These are phyloP conservation scores for Tetraodon nigroviridis DNA, from an alignment of 2,113 vertebrate species.

Conservation along the genomic window DNA sequence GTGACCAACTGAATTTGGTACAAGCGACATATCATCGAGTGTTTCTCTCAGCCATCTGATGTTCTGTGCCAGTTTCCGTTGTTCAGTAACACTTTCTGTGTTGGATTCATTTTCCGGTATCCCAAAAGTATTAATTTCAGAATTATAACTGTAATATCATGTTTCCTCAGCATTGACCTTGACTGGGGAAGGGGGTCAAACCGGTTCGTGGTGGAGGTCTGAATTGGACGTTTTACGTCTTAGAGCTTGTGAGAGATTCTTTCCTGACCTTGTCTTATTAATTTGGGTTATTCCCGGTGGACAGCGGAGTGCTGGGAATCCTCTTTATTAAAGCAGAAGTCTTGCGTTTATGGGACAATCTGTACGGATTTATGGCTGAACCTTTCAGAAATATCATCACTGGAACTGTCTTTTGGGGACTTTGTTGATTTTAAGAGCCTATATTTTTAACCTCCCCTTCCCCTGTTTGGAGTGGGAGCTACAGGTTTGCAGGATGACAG, in stretches of 20 bases:
- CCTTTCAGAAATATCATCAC: slow-evolving; percentile 16
- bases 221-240: slow-evolving; percentile 30
- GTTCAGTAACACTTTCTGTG: background rate
- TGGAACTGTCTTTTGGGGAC: slow-evolving; percentile 17
- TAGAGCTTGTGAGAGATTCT: slow-evolving; percentile 28
- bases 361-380: slow-evolving; percentile 39
- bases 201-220: no score
- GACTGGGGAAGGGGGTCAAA: slow-evolving; percentile 20
- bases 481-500: background rate
- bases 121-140: background rate
- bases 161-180: slow-evolving; percentile 22
- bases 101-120: background rate
- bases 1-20: slow-evolving; percentile 37
- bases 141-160: slow-evolving; percentile 19
- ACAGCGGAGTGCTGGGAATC: slow-evolving; percentile 10
- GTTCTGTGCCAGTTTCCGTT: slow-evolving; percentile 37
- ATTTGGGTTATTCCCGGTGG: slow-evolving; percentile 39
- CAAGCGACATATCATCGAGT: slow-evolving; percentile 44
- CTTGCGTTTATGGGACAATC: slow-evolving; percentile 64
- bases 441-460: background rate
- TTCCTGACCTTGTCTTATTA: slow-evolving; percentile 34
- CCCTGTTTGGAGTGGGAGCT: slow-evolving; percentile 2
- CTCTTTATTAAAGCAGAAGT: slow-evolving; percentile 16
- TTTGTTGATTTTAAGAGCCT: slow-evolving; percentile 2
- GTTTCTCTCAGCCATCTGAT: slow-evolving; percentile 39